Evolutionary conservation across 92 coral and sea anemone species (phyloP).

Genomic region (Epizoanthus scotinus): DNA sequence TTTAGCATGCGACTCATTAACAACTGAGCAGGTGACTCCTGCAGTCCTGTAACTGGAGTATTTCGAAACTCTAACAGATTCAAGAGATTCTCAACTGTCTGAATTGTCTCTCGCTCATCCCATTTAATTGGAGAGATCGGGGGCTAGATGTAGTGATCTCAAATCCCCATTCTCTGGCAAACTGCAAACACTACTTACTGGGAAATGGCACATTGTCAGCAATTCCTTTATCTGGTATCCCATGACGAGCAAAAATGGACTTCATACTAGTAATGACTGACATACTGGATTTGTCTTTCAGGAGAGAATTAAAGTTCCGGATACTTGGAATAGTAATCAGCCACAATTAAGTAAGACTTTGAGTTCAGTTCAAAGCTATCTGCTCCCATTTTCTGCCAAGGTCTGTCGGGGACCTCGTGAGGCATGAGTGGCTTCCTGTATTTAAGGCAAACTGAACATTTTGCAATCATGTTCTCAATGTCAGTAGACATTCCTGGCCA

Average conservation of each 20-base stretch:
- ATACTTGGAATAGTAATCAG: constrained; percentile 44
- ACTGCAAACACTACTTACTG: constrained; percentile 34
- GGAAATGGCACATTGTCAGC: constrained; percentile 46
- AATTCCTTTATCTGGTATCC: constrained; percentile 48
- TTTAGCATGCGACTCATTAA: constrained; percentile 44
- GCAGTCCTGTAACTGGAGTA: constrained; percentile 44
- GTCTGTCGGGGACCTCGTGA: constrained; percentile 43
- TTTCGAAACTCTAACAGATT: constrained; percentile 40
- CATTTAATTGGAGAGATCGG: constrained; percentile 36
- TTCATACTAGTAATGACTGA: constrained; percentile 48
- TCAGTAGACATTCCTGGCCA: constrained; percentile 58
- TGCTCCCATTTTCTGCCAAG: constrained; percentile 49
- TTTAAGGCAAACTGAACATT: constrained; percentile 36
- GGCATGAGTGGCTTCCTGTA: constrained; percentile 48
- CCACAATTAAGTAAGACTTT: constrained; percentile 35
- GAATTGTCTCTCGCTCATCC: constrained; percentile 43
- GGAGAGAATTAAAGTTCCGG: constrained; percentile 35
- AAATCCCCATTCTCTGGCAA: constrained; percentile 52
- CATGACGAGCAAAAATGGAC: constrained; percentile 48
- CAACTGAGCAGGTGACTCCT: constrained; percentile 38
- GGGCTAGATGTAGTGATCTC: constrained; percentile 44
- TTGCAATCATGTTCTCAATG: constrained; percentile 45
- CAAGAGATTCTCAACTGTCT: constrained; percentile 42
- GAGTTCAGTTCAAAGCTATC: constrained; percentile 41
- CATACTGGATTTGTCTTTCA: constrained; percentile 40